Evolutionary conservation across 92 coral and sea anemone species (phyloP).

Genomic region (Epizoanthus rinbou): DNA sequence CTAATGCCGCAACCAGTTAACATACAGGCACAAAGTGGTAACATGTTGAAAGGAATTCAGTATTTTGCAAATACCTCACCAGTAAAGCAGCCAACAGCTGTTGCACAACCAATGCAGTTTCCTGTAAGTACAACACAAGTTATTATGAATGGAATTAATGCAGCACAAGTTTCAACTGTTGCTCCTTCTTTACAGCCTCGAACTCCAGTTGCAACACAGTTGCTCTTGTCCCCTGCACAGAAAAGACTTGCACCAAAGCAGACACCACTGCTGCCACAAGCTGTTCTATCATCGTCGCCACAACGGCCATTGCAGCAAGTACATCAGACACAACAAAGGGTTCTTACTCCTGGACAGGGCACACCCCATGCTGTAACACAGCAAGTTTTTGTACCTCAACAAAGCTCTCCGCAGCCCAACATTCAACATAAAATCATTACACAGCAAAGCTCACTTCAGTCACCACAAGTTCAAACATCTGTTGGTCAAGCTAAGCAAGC

Average conservation of each 20-base stretch:
- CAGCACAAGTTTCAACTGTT: slow-evolving; percentile 20
- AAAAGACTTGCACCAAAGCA: slow-evolving; percentile 88
- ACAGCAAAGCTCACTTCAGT: slow-evolving; percentile 50
- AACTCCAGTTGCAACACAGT: slow-evolving; percentile 27
- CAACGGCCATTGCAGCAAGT: slow-evolving; percentile 40
- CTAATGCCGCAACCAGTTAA: slow-evolving; percentile 47
- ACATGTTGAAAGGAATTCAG: slow-evolving; percentile 46
- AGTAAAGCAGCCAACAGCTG: slow-evolving; percentile 40
- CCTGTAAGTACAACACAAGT: slow-evolving; percentile 44
- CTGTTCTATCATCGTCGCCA: slow-evolving; percentile 58
- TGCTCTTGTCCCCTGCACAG: slow-evolving; percentile 32
- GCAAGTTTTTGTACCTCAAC: slow-evolving; percentile 24
- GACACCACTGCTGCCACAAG: slow-evolving; percentile 69
- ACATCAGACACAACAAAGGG: slow-evolving; percentile 38
- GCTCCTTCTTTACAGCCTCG: slow-evolving; percentile 15
- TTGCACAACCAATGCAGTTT: slow-evolving; percentile 36
- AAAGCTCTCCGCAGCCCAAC: slow-evolving; percentile 15
- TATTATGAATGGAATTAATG: slow-evolving; percentile 35
- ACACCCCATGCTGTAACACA: slow-evolving; percentile 16
- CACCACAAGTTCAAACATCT: slow-evolving; percentile 53
- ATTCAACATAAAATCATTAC: slow-evolving; percentile 41
- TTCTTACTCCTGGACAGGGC: slow-evolving; percentile 16
- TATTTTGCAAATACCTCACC: slow-evolving; percentile 35
- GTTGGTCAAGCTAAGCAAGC: slow-evolving; percentile 49
- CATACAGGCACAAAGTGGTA: slow-evolving; percentile 45